Evolutionary conservation across 2,113 vertebrate genomes (phyloP).

Genomic region (Psammodynastes pulverulentus): DNA sequence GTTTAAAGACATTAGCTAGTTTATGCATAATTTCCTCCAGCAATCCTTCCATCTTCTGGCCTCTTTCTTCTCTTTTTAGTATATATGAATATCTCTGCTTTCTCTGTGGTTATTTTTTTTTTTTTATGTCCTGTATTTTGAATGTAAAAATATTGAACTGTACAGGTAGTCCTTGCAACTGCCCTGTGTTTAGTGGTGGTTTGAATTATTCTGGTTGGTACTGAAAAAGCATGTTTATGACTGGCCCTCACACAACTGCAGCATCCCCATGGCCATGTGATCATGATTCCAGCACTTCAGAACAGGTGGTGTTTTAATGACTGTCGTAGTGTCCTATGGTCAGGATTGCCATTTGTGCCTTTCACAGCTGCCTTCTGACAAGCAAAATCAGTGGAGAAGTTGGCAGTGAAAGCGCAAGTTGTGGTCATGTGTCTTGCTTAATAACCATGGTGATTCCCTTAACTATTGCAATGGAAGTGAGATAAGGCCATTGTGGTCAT

Average conservation of each 20-base stretch:
- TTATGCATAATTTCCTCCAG: background rate
- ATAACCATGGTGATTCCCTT: background rate
- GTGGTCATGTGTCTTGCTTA: background rate
- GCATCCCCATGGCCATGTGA: background rate
- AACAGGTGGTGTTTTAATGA: background rate
- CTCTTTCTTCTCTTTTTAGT: background rate
- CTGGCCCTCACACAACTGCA: background rate
- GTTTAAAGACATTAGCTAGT: background rate
- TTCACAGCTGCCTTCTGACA: background rate
- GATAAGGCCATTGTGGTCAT: background rate
- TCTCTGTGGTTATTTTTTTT: background rate
- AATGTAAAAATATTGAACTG: constrained; percentile 4
- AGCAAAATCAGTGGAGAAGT: background rate
- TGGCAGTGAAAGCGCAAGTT: background rate
- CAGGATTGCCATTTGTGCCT: background rate
- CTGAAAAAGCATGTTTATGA: background rate
- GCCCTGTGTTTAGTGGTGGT: background rate
- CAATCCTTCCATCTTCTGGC: background rate
- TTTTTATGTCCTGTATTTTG: background rate
- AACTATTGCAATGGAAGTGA: background rate
- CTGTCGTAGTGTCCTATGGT: background rate
- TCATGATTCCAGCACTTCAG: background rate
- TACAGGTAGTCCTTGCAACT: background rate
- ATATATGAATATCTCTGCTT: background rate
- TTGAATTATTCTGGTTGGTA: background rate